phyloP scores from a whole-genome alignment of 2,797 vertebrate genomes.

The Anomalospiza imberbis region DNA sequence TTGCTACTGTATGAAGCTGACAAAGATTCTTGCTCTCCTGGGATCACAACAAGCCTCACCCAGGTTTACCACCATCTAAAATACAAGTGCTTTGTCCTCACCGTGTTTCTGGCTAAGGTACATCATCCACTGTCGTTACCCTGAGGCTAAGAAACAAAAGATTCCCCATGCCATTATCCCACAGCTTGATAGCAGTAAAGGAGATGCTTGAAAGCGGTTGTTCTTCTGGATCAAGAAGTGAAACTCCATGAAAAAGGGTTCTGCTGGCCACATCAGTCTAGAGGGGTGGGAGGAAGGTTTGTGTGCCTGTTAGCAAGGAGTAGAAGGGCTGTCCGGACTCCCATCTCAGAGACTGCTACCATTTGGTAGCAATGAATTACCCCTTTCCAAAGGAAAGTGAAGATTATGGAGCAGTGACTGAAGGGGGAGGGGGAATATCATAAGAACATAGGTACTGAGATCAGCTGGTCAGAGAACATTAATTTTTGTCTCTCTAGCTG shows the following conservation, averaged over 20 bases:
- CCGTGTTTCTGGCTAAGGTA: neutral
- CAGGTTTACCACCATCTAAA: neutral
- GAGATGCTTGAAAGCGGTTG: neutral
- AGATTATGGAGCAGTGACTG: neutral
- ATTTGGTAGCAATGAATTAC: neutral
- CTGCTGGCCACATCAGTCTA: neutral
- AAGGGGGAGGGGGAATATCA: neutral
- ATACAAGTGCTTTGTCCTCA: neutral
- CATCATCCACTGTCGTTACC: neutral
- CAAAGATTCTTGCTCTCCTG: neutral
- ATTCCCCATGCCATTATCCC: constrained; percentile 14
- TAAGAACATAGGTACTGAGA: neutral
- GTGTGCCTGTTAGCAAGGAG: constrained; percentile 24
- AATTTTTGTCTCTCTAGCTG: neutral
- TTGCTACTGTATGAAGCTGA: neutral
- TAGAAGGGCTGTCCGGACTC: neutral
- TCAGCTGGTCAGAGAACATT: neutral
- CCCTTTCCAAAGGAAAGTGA: neutral
- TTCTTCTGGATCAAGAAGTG: constrained; percentile 23
- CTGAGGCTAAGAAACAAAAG: constrained; percentile 45
- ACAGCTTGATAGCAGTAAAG: neutral
- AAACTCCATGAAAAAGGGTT: neutral
- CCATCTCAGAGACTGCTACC: neutral
- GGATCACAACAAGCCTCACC: neutral
- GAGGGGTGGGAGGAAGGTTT: constrained; percentile 1